These are phyloP conservation scores for Plectus sambesii DNA, from an alignment of 1,140 invertebrate genomes.

Conservation along the genomic window DNA sequence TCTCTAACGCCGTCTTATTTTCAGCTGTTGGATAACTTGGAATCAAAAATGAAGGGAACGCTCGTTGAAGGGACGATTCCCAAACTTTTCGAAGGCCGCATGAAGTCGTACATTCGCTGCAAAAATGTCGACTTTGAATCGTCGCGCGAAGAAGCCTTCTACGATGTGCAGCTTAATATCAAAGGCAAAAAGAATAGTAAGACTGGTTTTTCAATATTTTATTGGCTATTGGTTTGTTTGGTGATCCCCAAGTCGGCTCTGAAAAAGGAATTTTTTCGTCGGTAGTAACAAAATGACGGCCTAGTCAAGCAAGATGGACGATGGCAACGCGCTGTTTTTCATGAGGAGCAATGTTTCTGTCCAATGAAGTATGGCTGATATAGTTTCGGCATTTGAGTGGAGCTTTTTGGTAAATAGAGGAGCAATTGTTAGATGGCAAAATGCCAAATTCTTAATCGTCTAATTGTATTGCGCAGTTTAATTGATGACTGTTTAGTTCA, in stretches of 20 bases:
- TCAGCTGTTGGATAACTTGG: conserved; percentile 84
- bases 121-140: conserved; percentile 92
- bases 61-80: conserved; percentile 60
- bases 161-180: conserved; percentile 97
- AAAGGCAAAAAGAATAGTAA: conserved; percentile 95
- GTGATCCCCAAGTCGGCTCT: too few species aligned
- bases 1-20: conserved; percentile 33
- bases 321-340: too few species aligned
- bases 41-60: conserved; percentile 97
- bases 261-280: too few species aligned
- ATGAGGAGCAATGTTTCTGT: too few species aligned
- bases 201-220: conserved; percentile 56
- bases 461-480: neutral
- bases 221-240: conserved; percentile 12
- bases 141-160: conserved; percentile 88
- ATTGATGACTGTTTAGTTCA: conserved; percentile 66
- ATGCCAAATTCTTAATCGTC: neutral
- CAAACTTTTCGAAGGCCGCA: conserved; percentile 94
- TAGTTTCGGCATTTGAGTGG: neutral
- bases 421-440: neutral
- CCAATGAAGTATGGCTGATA: too few species aligned
- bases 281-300: too few species aligned
- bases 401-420: neutral
- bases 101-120: conserved; percentile 90
- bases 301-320: too few species aligned